These are phyloP conservation scores for Brienomyrus longianalis DNA, from an alignment of 2,113 vertebrate genomes.

Conservation along the genomic window DNA sequence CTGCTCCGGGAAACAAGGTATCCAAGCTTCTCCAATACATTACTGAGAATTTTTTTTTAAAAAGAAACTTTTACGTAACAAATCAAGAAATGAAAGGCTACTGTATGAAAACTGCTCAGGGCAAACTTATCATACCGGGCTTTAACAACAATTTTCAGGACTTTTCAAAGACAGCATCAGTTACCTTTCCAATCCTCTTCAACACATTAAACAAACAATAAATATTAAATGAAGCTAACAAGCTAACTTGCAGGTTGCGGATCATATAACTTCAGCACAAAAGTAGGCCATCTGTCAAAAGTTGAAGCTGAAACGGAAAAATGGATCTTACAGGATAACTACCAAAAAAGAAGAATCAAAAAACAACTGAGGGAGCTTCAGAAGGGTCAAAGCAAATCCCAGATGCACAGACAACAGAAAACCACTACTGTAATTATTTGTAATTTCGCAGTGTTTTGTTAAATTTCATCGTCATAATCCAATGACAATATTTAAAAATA, in stretches of 20 bases:
- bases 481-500: neutral
- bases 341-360: neutral
- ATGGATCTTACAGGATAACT: neutral
- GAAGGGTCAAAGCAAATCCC: neutral
- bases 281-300: neutral
- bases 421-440: neutral
- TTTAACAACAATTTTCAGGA: neutral
- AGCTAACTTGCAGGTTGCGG: neutral
- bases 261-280: conserved; percentile 7
- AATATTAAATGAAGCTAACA: conserved; percentile 5
- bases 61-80: neutral
- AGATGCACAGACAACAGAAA: neutral
- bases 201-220: conserved; percentile 7
- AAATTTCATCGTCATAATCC: neutral
- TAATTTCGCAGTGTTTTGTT: neutral
- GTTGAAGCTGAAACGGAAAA: neutral
- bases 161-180: neutral
- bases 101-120: neutral
- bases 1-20: neutral
- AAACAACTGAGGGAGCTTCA: neutral
- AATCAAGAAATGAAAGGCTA: neutral
- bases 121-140: neutral
- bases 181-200: neutral
- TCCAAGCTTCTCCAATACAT: neutral
- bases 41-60: neutral